These are phyloP conservation scores for Brassicogethes aeneus DNA, from an alignment of 2,888 invertebrate genomes.

Conservation along the genomic window DNA sequence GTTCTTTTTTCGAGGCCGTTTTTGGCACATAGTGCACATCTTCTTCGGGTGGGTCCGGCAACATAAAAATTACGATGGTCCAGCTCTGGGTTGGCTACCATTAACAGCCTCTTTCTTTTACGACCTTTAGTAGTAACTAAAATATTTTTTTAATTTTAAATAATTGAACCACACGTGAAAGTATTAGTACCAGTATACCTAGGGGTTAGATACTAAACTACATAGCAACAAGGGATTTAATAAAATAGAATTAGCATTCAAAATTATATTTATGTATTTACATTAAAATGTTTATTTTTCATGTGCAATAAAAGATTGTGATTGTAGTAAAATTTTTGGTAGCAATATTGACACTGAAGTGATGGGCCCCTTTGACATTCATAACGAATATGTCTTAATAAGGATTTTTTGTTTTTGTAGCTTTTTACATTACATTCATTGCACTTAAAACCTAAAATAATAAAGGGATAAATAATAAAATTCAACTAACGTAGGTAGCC, in stretches of 20 bases:
- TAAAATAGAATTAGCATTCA: too few species aligned
- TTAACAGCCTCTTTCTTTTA: not conserved
- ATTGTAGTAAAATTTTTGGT: conserved; percentile 10
- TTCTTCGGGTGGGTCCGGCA: not conserved
- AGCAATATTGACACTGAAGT: conserved; percentile 34
- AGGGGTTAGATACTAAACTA: too few species aligned
- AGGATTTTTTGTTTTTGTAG: conserved; percentile 10
- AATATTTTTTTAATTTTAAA: too few species aligned
- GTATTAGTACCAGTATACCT: too few species aligned
- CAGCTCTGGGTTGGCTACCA: not conserved
- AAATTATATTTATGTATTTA: too few species aligned
- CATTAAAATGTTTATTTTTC: conserved; percentile 7
- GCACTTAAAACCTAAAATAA: not conserved
- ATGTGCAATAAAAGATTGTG: conserved; percentile 12
- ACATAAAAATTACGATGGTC: not conserved
- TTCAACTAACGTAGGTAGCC: too few species aligned
- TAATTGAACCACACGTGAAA: too few species aligned
- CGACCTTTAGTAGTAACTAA: too few species aligned
- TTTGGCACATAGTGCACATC: not conserved
- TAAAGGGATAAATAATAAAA: too few species aligned
- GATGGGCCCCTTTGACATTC: conserved; percentile 45
- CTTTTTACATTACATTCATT: conserved; percentile 5
- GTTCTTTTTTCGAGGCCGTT: not conserved
- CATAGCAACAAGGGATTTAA: too few species aligned
- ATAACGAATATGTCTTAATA: conserved; percentile 20